Base-by-base conservation (phyloP, 2,113 vertebrate species). In the Sphaerodactylus townsendi region DNA sequence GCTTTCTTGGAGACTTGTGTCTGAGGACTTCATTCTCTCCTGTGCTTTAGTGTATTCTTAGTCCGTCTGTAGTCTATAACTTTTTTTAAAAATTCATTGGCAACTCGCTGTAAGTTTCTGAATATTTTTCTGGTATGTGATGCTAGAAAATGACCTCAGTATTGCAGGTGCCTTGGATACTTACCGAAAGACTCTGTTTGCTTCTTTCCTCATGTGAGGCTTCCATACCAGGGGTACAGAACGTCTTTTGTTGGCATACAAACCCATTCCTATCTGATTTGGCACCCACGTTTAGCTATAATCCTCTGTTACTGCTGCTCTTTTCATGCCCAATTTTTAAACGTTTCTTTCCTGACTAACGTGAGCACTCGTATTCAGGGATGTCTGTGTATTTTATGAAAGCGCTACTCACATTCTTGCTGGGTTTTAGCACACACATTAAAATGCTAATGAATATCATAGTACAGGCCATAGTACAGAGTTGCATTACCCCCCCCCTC, bases 371-470 rank as follows among this genome's bases (percentile, higher is more conserved):
- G 33, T 23, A 73, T 37, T 74, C 2, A 23, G 59, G 15, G 8
- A 48, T 0, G 0, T 39, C 56, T 10, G 28, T 0, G 0, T 0
- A 0, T 75, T 81, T 84, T 37, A 30, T 79, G 33, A 25, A 17
- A 7, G 0, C 59, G 23, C n/a, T 46, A 3, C 64, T 85, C n/a
- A 69, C 13, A 35, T 41, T 62, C 17, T 19, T 19, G n/a, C 33
- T 11, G n/a, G 6, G 68, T 81, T 65, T 46, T 15, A 28, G 48
- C 73, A 78, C 21, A 30, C 48, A 50, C 19, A 2, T 69, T 39
- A 75, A 75, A 65, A 75, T 76, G 59, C 64, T 7, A 72, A 68
- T 28, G 23, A 41, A 10, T 39, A 13, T 5, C 37, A 10, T 17
- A 37, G 66, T 81, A 6, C 46, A 30, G 66, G 19, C 19, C 10